Evolutionary conservation across 2,797 vertebrate genomes (phyloP).

Genomic region (Eremophila alpestris): DNA sequence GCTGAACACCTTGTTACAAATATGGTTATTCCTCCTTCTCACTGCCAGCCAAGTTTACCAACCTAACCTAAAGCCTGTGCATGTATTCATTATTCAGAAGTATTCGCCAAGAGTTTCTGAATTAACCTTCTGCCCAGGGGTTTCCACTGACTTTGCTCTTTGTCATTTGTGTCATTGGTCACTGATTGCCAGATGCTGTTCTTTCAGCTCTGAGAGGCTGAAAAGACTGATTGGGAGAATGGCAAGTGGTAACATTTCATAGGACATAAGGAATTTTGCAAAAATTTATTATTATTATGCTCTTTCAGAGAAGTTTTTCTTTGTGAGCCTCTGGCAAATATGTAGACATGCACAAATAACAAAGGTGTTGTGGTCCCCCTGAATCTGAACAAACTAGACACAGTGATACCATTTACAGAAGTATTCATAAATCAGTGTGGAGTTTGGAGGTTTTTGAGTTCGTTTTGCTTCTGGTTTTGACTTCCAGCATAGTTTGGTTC

Average conservation of each 20-base stretch:
- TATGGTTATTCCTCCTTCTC: slow-evolving; percentile 1
- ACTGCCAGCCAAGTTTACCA: slow-evolving; percentile 24
- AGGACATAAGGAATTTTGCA: not conserved
- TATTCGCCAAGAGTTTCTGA: slow-evolving; percentile 50
- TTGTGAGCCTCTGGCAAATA: slow-evolving; percentile 3
- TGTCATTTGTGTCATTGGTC: slow-evolving; percentile 59
- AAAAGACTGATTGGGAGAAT: not conserved
- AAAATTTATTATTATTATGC: not conserved
- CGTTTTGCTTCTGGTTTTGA: not conserved
- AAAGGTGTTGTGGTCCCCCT: not conserved
- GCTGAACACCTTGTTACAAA: not conserved
- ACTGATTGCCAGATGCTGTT: slow-evolving; percentile 34
- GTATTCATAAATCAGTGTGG: slow-evolving; percentile 1
- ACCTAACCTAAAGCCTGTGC: slow-evolving; percentile 22
- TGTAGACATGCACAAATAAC: slow-evolving; percentile 46
- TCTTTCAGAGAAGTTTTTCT: not conserved
- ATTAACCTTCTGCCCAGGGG: not conserved
- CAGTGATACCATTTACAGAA: slow-evolving; percentile 9
- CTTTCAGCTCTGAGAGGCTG: not conserved
- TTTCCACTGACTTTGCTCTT: slow-evolving; percentile 26
- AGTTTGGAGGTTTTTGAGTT: not conserved
- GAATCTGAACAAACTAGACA: not conserved
- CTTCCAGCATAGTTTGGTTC: not conserved
- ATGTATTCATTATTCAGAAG: slow-evolving; percentile 70
- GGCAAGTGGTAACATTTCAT: not conserved